Evolutionary conservation across 2,888 invertebrate genomes (phyloP).

Genomic region (Blera fallax): DNA sequence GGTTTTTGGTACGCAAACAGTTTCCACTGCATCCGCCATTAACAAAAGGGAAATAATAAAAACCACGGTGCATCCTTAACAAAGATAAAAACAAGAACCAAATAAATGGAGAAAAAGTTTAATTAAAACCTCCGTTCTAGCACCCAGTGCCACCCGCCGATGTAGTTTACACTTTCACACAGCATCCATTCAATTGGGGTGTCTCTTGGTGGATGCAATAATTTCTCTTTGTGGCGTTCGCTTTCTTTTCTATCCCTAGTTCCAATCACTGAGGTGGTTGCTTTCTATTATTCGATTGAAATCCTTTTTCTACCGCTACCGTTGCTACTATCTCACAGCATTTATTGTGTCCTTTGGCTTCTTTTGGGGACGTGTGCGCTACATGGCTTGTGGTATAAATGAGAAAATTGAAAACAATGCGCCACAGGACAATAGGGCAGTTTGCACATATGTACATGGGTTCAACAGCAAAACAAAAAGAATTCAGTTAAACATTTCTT

Average conservation of each 20-base stretch:
- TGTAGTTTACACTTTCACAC: neutral
- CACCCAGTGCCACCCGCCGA: neutral
- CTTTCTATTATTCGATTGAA: conserved; percentile 49
- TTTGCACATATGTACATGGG: conserved; percentile 31
- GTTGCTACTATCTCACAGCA: neutral
- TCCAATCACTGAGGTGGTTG: conserved; percentile 21
- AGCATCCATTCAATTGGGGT: conserved; percentile 32
- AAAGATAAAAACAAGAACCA: neutral
- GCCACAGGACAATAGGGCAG: conserved; percentile 43
- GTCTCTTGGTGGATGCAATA: conserved; percentile 49
- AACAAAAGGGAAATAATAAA: neutral
- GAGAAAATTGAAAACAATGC: conserved; percentile 62
- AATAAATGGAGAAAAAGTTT: conserved; percentile 58
- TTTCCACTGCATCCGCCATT: neutral
- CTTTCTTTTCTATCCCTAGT: conserved; percentile 28
- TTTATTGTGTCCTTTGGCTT: conserved; percentile 9
- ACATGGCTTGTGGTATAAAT: conserved; percentile 19
- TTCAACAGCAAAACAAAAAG: conserved; percentile 42
- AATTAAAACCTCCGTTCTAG: conserved; percentile 38
- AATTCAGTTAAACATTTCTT: conserved; percentile 21
- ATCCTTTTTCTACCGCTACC: conserved; percentile 6
- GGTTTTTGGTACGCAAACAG: neutral
- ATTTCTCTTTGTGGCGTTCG: conserved; percentile 49
- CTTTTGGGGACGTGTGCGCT: conserved; percentile 20
- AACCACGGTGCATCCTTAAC: neutral